Evolutionary conservation across 2,113 vertebrate genomes (phyloP).

Genomic region (Eubucco bourcierii): DNA sequence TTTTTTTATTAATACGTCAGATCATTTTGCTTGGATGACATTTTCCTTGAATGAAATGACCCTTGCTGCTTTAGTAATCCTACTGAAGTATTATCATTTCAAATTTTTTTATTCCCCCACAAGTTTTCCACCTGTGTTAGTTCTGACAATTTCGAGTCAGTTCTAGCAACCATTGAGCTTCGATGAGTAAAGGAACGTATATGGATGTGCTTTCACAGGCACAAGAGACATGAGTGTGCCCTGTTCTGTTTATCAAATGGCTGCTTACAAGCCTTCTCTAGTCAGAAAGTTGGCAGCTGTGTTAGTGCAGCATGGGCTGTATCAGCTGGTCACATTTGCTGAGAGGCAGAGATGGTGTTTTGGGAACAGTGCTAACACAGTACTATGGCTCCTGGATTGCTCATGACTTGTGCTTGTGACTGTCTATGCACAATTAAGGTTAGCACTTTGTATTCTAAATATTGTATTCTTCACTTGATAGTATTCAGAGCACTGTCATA

Average conservation of each 20-base stretch:
- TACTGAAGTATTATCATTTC: neutral
- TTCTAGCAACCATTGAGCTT: neutral
- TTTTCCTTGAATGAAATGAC: neutral
- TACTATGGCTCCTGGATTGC: neutral
- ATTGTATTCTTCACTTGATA: neutral
- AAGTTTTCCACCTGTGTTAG: neutral
- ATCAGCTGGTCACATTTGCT: neutral
- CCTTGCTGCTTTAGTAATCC: neutral
- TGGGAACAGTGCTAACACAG: neutral
- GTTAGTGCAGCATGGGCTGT: neutral
- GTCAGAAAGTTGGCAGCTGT: neutral
- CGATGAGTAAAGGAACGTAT: neutral
- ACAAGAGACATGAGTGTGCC: neutral
- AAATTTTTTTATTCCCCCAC: neutral
- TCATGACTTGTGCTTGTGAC: neutral
- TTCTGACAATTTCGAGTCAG: neutral
- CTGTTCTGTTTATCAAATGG: neutral
- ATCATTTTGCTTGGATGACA: neutral
- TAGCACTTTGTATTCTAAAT: neutral
- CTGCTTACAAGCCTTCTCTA: neutral
- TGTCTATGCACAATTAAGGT: neutral
- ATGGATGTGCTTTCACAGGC: neutral
- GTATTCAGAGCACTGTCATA: neutral
- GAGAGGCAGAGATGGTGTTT: neutral
- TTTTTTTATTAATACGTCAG: neutral